These are phyloP conservation scores for Allolobophora icterica DNA, from an alignment of 2,888 invertebrate species.

Conservation along the genomic window DNA sequence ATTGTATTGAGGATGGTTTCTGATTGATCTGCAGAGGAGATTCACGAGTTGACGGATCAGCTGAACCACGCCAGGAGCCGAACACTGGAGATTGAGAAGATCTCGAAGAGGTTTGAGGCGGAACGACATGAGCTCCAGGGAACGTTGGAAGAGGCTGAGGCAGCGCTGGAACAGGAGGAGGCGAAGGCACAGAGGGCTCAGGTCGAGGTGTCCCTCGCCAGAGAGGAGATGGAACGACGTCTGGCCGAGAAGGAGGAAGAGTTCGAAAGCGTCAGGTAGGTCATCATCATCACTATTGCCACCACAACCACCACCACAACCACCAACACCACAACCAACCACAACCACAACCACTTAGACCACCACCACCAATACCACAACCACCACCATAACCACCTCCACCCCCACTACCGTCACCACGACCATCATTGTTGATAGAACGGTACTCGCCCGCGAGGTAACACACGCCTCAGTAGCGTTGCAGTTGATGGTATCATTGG, in stretches of 20 bases:
- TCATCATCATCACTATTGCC: background rate
- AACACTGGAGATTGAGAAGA: constrained; percentile 98
- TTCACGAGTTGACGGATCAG: constrained; percentile 98
- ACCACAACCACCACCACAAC: no score
- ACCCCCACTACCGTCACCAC: no score
- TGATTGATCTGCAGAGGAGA: constrained; percentile 77
- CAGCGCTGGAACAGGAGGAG: constrained; percentile 98
- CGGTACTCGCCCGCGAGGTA: no score
- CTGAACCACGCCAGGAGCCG: constrained; percentile 99
- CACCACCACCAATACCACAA: no score
- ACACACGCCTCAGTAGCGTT: no score
- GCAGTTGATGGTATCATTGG: no score
- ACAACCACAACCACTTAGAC: no score
- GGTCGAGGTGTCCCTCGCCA: constrained; percentile 95
- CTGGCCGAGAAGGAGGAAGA: constrained; percentile 99
- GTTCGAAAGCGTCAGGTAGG: constrained; percentile 89
- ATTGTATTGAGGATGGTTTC: no score
- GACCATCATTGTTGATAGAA: no score
- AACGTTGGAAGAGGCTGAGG: constrained; percentile 97
- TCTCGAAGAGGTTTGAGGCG: constrained; percentile 95
- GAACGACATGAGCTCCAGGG: constrained; percentile 99
- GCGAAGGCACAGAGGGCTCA: constrained; percentile 90
- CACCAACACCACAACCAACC: no score
- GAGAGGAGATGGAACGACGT: constrained; percentile 98
- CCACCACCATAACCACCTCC: no score